Evolutionary conservation across 2,113 vertebrate species (phyloP).

Genomic region (Rafetus swinhoei): DNA sequence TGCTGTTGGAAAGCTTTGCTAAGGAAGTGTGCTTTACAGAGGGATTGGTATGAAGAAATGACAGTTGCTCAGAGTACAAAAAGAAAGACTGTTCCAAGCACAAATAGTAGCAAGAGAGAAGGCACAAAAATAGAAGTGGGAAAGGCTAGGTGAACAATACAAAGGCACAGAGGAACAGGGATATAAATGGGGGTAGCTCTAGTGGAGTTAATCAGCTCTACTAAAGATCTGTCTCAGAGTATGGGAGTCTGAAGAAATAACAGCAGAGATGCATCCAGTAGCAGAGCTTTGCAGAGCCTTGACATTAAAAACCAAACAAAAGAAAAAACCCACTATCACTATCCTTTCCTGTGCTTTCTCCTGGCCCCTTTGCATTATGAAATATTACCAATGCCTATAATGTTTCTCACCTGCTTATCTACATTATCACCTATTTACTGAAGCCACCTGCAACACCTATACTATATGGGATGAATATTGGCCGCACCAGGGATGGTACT

Average conservation of each 20-base stretch:
- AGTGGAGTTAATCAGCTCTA: neutral
- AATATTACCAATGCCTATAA: neutral
- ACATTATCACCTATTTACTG: neutral
- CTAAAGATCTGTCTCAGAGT: neutral
- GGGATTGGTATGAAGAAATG: neutral
- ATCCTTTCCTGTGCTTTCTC: neutral
- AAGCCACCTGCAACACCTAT: neutral
- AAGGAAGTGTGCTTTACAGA: neutral
- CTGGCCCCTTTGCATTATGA: neutral
- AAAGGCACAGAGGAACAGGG: neutral
- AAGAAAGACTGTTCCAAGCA: neutral
- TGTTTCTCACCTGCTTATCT: neutral
- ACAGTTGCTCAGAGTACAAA: neutral
- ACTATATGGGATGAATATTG: neutral
- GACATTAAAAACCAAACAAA: neutral
- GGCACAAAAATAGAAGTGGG: neutral
- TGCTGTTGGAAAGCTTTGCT: neutral
- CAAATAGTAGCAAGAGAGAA: neutral
- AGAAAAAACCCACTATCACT: neutral
- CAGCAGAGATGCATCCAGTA: neutral
- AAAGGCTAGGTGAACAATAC: neutral
- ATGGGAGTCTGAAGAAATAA: neutral
- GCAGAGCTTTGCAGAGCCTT: neutral
- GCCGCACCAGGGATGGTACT: too few relatives aligned
- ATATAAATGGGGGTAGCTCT: neutral